A percentile compares a stretch with the other conserved stretches of the same genome.
phyloP scores from a whole-genome alignment of 2,113 vertebrate species.

The Sylvietta virens region DNA sequence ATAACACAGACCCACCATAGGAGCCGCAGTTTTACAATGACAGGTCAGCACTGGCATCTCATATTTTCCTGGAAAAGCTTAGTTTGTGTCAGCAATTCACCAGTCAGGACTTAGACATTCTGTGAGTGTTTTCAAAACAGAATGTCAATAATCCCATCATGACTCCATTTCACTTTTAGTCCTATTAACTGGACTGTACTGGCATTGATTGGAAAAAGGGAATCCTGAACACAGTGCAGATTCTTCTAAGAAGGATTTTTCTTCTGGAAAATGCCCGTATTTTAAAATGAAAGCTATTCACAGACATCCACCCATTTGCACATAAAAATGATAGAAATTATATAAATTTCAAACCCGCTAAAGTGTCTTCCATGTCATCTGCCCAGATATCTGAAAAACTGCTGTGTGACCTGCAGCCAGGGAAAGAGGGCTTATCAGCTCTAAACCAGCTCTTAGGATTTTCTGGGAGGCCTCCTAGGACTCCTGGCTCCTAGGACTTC shows the following conservation, averaged over 20 bases:
- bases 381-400: neutral
- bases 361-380: neutral
- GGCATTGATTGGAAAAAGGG: neutral
- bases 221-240: neutral
- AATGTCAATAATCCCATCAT: constrained; percentile 18
- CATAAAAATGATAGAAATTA: neutral
- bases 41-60: neutral
- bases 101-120: neutral
- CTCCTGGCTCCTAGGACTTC: neutral
- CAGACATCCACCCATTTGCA: neutral
- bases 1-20: neutral
- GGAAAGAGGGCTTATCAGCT: neutral
- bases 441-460: neutral
- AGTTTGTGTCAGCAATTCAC: constrained; percentile 13
- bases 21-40: neutral
- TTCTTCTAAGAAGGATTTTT: neutral
- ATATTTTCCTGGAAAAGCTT: neutral
- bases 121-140: neutral
- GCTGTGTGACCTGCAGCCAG: neutral
- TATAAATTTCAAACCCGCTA: neutral
- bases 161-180: constrained; percentile 9
- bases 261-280: neutral
- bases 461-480: neutral
- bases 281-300: neutral
- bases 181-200: neutral